Evolutionary conservation across 2,113 vertebrate species (phyloP).

Genomic region (Danionella cerebrum): DNA sequence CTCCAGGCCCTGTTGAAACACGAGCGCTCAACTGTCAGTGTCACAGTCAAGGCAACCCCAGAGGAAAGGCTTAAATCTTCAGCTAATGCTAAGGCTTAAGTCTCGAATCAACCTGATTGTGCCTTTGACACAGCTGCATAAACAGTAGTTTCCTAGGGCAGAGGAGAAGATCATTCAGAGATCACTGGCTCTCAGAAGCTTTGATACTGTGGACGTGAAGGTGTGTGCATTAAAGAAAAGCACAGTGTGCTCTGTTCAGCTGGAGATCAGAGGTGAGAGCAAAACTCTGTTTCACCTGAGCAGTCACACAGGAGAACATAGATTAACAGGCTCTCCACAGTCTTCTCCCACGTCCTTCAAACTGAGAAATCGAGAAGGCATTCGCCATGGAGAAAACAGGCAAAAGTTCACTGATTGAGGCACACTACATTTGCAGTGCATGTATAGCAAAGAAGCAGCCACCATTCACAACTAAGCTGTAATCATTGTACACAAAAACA

Average conservation of each 20-base stretch:
- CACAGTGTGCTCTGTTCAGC: not conserved
- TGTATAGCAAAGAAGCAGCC: too few species aligned
- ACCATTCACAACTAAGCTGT: too few species aligned
- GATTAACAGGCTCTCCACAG: not conserved
- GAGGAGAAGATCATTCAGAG: not conserved
- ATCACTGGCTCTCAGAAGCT: not conserved
- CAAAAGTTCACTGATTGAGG: too few species aligned
- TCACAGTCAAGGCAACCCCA: not conserved
- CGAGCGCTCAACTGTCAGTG: conserved; percentile 8
- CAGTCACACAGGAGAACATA: not conserved
- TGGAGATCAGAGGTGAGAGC: not conserved
- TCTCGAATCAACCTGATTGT: not conserved
- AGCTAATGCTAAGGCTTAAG: conserved; percentile 18
- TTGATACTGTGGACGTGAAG: not conserved
- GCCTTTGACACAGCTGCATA: not conserved
- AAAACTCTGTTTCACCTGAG: not conserved
- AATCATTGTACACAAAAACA: too few species aligned
- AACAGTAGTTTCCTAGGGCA: not conserved
- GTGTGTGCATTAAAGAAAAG: not conserved
- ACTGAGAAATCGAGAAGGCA: not conserved
- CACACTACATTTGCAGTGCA: too few species aligned
- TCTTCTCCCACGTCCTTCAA: not conserved
- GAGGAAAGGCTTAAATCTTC: conserved; percentile 16
- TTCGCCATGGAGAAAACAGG: too few species aligned
- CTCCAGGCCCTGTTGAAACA: conserved; percentile 4